Evolutionary conservation across 2,797 vertebrate genomes (phyloP), one percentile per base, ranked within the genome.

Genomic region (Parauchenoglanis ngamensis): DNA sequence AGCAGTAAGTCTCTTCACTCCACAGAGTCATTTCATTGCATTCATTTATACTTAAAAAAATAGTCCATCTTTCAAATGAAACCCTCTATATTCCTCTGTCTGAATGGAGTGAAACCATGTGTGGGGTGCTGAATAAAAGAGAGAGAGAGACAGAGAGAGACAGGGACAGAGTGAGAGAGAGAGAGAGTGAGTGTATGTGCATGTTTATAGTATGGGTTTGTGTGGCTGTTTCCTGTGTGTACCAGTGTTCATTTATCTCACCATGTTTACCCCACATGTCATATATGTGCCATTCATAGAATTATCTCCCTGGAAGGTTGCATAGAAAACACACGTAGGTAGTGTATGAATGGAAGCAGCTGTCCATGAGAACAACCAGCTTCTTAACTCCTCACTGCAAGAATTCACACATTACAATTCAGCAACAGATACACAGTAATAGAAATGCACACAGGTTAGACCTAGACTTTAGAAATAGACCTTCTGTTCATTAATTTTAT

Each of bases 121-220:
- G 72, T 85, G 40, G 40, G 25, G 44, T 76, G 57, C 28, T 59
- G 17, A 67, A 78, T 73, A 31, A 40, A 67, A 70, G 46, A 8
- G 46, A 44, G 85, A 67, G 75, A 86, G 76, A 76, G 73, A 76
- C 44, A 75, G 40, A 75, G 72, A 21, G 19, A 59, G 73, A 65
- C 52, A n/a, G 21, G 17, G 77, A 70, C 28, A 8, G 46, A 44
- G 85, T 54, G 75, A 86, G 85, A 86, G 73, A 76, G 73, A 76
- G 72, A 75, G 21, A 49, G 72, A 8, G 19, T 28, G 63, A 31
- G 13, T 68, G 31, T 35, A 17, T 70, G 70, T 13, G 52, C 4
- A 44, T 84, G 87, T 84, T 86, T 86, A 86, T n/a, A 86, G 65
- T 68, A 44, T 80, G 77, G 25, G 77, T 86, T 86, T 67, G 82